A percentile compares a stretch with the other conserved stretches of the same genome.
phyloP scores from a whole-genome alignment of 2,888 invertebrate genomes.

The Platycnemis pennipes region DNA sequence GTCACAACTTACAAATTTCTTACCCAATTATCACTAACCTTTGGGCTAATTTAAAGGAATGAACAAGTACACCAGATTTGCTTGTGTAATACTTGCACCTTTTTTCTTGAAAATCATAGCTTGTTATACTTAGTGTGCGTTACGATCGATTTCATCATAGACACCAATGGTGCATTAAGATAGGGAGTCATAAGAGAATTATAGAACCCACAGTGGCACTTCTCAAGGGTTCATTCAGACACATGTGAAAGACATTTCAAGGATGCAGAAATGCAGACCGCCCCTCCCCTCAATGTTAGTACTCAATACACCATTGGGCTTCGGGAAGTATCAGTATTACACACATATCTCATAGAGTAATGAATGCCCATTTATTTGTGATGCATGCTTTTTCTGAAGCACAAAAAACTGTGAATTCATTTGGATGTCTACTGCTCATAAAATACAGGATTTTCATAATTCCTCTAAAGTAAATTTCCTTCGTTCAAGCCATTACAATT shows the following conservation, averaged over 20 bases:
- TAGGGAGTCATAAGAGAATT: constrained; percentile 20
- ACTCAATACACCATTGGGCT: constrained; percentile 22
- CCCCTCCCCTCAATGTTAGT: not conserved
- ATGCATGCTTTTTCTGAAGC: not conserved
- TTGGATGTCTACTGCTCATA: constrained; percentile 6
- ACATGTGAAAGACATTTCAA: constrained; percentile 26
- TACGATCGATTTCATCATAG: constrained; percentile 14
- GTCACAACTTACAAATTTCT: constrained; percentile 36
- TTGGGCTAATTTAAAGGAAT: constrained; percentile 39
- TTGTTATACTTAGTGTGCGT: not conserved
- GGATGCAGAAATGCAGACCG: constrained; percentile 36
- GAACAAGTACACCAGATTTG: constrained; percentile 39
- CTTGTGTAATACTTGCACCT: constrained; percentile 36
- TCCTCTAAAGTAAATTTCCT: not conserved
- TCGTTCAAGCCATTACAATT: not conserved
- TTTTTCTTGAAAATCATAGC: constrained; percentile 21
- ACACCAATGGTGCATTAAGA: constrained; percentile 39
- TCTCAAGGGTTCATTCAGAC: not conserved
- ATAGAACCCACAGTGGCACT: not conserved
- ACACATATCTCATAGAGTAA: constrained; percentile 1
- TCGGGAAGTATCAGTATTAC: constrained; percentile 36
- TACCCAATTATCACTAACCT: constrained; percentile 23
- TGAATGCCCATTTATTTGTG: not conserved
- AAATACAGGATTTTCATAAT: not conserved
- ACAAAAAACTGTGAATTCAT: not conserved